Base-by-base conservation (phyloP, 1,140 invertebrate species). In the Lordiphosa stackelbergi region DNA sequence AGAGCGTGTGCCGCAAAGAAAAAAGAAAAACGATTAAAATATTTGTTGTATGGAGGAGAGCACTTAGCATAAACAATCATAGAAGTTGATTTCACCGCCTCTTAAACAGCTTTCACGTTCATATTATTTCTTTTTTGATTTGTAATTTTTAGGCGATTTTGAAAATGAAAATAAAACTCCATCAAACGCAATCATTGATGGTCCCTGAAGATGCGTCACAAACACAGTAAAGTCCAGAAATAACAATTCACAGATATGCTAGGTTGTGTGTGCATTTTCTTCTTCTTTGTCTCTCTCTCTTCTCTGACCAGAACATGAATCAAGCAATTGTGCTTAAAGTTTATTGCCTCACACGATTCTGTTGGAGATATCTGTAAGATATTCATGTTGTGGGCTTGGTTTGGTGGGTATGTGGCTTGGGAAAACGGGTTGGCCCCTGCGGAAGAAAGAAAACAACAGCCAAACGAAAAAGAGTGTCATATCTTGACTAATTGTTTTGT, bases 401-500 rank as follows among this genome's bases (percentile, higher is more conserved):
- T 75, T 71, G 71, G 66, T 73, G 59, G 61, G 69, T 83, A 83
- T 83, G 77, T 83, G 73, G 60, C 73, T 62, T 64, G n/a, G 53
- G 55, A 55, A 83, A 81, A 75, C 77, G 68, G 68, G 77, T 83
- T 83, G 74, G 59, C 48, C 16, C 35, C 34, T 51, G 40, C 70
- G 64, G 69, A 66, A 65, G 19, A 19, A 19, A 19, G 19, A n/a
- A n/a, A n/a, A n/a, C n/a, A n/a, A n/a, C n/a, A n/a, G n/a, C n/a
- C n/a, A 62, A 49, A 49, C 35, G 37, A n/a, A 11, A 37, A 38
- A 24, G 19, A 83, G 77, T 61, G 59, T 54, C 12, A 40, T 52
- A 53, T 61, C 66, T 66, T 81, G 71, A 81, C 75, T 75, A 81
- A 81, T 83, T 83, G 75, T n/a, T 79, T 83, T 81, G 52, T 55